Evolutionary conservation across 1,140 invertebrate species (phyloP).

Genomic region (Sinella curviseta): DNA sequence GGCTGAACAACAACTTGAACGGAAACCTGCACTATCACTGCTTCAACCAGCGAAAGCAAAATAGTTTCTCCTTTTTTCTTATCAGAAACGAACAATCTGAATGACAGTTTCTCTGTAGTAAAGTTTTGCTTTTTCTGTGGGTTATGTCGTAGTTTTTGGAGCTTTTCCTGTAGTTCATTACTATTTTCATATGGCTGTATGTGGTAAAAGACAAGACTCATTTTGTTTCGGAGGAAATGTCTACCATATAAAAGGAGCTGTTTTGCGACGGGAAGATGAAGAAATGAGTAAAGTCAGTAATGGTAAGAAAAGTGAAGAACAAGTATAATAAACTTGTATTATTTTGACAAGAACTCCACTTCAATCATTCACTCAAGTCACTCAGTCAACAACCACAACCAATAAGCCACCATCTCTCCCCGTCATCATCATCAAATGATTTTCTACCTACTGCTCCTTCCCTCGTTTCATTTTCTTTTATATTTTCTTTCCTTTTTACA

Average conservation of each 20-base stretch:
- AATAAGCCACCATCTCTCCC: no score
- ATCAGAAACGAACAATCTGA: no score
- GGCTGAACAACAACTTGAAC: no score
- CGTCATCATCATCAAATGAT: no score
- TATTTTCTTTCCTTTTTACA: not conserved
- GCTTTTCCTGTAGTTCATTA: not conserved
- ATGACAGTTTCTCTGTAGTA: no score
- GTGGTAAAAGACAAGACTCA: not conserved
- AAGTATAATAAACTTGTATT: not conserved
- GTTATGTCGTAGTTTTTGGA: not conserved
- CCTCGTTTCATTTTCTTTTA: not conserved
- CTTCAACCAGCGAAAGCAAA: not conserved
- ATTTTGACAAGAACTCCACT: slow-evolving; percentile 3
- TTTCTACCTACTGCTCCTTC: not conserved
- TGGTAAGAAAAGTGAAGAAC: not conserved
- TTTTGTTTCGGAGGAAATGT: not conserved
- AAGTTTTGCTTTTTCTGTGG: not conserved
- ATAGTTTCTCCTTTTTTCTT: not conserved
- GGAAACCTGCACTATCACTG: no score
- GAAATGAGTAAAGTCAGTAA: not conserved
- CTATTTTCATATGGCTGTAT: not conserved
- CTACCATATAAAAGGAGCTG: no score
- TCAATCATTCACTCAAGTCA: slow-evolving; percentile 19
- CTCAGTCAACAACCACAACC: not conserved
- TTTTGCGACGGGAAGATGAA: no score